These are phyloP conservation scores for Haplochromis vanheusdeni DNA, from an alignment of 2,113 vertebrate genomes.

Conservation along the genomic window DNA sequence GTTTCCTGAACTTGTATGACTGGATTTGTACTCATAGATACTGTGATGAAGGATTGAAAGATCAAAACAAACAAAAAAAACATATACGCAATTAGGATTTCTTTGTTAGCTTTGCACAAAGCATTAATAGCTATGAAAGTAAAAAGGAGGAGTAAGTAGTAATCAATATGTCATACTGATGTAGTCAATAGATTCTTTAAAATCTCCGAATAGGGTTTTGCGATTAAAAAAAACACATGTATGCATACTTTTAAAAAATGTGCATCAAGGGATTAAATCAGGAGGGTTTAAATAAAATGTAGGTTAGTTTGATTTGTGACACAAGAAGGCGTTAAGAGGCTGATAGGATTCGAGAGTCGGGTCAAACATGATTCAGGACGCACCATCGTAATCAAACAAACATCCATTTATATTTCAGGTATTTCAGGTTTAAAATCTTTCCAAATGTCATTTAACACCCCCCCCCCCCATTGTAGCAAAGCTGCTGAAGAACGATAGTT, in stretches of 20 bases:
- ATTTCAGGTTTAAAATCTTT: neutral
- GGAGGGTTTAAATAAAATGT: constrained; percentile 80
- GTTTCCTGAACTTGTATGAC: neutral
- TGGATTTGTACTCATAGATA: neutral
- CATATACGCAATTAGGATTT: neutral
- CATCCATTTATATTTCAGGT: neutral
- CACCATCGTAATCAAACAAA: neutral
- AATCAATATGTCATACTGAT: neutral
- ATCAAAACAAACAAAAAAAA: neutral
- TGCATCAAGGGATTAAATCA: constrained; percentile 62
- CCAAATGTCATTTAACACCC: neutral
- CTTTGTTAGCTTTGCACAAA: neutral
- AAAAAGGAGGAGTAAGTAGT: neutral
- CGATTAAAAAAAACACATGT: neutral
- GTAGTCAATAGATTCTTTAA: neutral
- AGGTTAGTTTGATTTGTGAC: neutral
- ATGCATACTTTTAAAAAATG: constrained; percentile 55
- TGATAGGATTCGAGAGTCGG: neutral
- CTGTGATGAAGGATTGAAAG: neutral
- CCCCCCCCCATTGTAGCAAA: neutral
- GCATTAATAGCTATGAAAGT: neutral
- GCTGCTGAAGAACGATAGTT: neutral
- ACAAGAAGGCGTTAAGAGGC: neutral
- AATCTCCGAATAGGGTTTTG: neutral
- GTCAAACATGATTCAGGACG: neutral